Evolutionary conservation across 2,888 invertebrate species (phyloP), one percentile per base, ranked within the genome.

Genomic region (Dryadula phaetusa): DNA sequence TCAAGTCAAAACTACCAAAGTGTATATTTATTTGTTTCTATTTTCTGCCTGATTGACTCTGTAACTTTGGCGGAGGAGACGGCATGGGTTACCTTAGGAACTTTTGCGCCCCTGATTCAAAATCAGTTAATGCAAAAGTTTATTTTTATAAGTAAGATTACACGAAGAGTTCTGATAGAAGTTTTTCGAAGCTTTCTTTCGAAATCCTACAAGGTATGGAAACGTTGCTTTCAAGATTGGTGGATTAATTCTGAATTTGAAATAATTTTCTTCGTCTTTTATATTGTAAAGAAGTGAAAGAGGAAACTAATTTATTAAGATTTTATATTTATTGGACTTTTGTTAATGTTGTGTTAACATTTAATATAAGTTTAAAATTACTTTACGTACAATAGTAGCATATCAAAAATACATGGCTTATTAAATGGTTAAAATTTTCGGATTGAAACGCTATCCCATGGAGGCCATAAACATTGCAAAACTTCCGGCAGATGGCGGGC

Each of bases 91-190:
- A 87, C 91, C 87, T 89, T 81, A 79, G 76, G 67, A 84, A 88
- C 80, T 88, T 88, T 76, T 76, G 81, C 84, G 78, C 81, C 82
- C 84, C 86, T 88, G 88, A 92, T 91, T 90, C 91, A 83, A 90
- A 91, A 91, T 91, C 92, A 88, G 92, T 92, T 93, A 93, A 93
- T 93, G 93, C 83, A 92, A 92, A 93, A 93, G 93, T 93, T 93
- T 93, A 93, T 93, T 93, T 93, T 93, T 93, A 92, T 93, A 93
- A 93, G 93, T 93, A 89, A 93, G 93, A 93, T 93, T 93, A 93
- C 90, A 90, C 87, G 84, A 80, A 69, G 87, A 87, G 86, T 88
- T 88, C 75, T 83, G 84, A 84, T 85, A 82, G 83, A 90, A 92
- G 83, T 91, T 91, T 84, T 82, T 79, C 79, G 81, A 82, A 88